These are phyloP conservation scores for Poeciliopsis gracilis DNA, from an alignment of 2,797 vertebrate species.

Conservation along the genomic window DNA sequence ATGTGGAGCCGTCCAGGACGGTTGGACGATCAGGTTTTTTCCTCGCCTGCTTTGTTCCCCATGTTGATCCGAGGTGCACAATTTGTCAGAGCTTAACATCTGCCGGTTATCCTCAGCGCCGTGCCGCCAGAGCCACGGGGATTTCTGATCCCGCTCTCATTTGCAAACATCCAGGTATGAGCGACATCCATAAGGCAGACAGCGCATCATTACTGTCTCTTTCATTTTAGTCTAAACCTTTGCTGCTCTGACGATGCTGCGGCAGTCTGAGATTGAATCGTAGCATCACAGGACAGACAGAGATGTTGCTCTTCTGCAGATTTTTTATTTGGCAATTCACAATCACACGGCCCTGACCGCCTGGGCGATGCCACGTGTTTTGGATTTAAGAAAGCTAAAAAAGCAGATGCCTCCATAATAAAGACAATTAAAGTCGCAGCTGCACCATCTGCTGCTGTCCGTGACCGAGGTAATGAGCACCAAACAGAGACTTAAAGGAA, in stretches of 20 bases:
- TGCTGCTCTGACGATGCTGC: conserved; percentile 1
- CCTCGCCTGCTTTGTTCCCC: conserved; percentile 65
- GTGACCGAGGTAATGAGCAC: conserved; percentile 64
- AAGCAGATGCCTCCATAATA: conserved; percentile 75
- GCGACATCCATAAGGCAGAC: conserved; percentile 45
- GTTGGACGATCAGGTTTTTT: conserved; percentile 69
- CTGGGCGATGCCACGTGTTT: conserved; percentile 35
- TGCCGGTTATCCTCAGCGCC: conserved; percentile 48
- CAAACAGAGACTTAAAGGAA: conserved; percentile 37
- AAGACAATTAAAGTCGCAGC: conserved; percentile 74
- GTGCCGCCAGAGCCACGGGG: conserved; percentile 41
- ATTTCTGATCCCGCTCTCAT: conserved; percentile 37
- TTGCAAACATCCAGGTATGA: conserved; percentile 46
- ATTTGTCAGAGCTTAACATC: conserved; percentile 63
- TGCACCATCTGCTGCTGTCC: conserved; percentile 69
- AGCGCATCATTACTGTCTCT: conserved; percentile 6
- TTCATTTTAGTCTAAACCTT: conserved; percentile 9
- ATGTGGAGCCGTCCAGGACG: conserved; percentile 52
- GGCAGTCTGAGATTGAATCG: conserved; percentile 22
- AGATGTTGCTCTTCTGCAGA: conserved; percentile 18
- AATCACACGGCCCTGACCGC: conserved; percentile 44
- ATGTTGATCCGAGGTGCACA: conserved; percentile 50
- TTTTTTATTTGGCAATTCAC: conserved; percentile 27
- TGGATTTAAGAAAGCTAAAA: conserved; percentile 63
- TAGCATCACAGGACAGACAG: background rate